phyloP scores from a whole-genome alignment of 2,888 invertebrate species.

The Saturnia japonica region DNA sequence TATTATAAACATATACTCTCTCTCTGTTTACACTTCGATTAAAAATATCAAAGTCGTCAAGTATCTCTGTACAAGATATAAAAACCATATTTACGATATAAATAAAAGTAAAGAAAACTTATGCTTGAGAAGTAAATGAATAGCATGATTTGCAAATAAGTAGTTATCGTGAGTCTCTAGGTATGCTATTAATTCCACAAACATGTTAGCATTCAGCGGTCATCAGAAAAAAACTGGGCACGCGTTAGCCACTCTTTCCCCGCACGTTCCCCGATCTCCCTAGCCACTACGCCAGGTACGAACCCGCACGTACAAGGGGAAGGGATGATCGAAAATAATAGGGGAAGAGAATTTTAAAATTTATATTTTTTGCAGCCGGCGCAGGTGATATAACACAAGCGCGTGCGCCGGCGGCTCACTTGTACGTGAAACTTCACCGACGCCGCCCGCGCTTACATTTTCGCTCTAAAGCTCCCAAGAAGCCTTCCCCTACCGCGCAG shows the following conservation, averaged over 20 bases:
- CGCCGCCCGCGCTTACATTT: conserved; percentile 59
- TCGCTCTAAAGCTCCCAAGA: conserved; percentile 52
- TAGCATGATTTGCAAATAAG: conserved; percentile 26
- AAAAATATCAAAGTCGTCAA: neutral
- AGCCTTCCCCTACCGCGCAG: conserved; percentile 58
- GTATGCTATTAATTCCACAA: conserved; percentile 35
- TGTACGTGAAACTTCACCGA: conserved; percentile 72
- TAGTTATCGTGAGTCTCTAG: conserved; percentile 31
- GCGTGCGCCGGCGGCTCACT: conserved; percentile 79
- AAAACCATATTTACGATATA: conserved; percentile 3
- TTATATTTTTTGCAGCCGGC: conserved; percentile 82
- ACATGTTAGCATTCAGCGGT: conserved; percentile 60
- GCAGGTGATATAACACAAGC: conserved; percentile 81
- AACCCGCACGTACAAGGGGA: conserved; percentile 77
- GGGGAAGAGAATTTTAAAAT: conserved; percentile 82
- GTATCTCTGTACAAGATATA: conserved; percentile 2
- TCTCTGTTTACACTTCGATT: neutral
- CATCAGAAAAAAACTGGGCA: conserved; percentile 72
- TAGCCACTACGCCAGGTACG: conserved; percentile 73
- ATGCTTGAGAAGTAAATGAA: neutral
- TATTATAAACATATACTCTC: neutral
- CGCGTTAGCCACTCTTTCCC: conserved; percentile 64
- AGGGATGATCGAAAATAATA: conserved; percentile 82
- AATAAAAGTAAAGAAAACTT: conserved; percentile 10
- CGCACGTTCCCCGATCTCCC: conserved; percentile 46